These are phyloP conservation scores for Apotomis turbidana DNA, from an alignment of 2,888 invertebrate genomes.

Conservation along the genomic window DNA sequence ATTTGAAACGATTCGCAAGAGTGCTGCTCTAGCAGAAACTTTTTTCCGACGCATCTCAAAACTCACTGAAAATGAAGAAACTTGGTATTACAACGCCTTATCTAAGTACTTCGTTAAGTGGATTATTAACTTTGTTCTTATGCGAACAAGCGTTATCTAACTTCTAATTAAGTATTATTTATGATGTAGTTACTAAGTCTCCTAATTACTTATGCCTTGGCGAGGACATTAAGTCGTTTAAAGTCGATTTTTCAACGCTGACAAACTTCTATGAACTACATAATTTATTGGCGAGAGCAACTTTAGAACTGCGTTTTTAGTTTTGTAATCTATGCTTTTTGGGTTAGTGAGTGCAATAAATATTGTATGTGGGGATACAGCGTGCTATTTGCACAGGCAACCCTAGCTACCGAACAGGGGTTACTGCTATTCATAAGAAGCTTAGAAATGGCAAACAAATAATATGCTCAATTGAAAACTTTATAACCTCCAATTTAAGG, in stretches of 20 bases:
- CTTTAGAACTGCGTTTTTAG: conserved; percentile 52
- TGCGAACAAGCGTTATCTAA: conserved; percentile 51
- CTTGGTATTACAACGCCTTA: conserved; percentile 39
- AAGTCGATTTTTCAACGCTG: conserved; percentile 46
- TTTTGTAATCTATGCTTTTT: conserved; percentile 68
- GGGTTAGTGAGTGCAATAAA: conserved; percentile 69
- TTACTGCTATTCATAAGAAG: conserved; percentile 73
- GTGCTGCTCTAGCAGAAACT: conserved; percentile 25
- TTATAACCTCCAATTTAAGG: conserved; percentile 48
- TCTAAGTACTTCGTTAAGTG: conserved; percentile 46
- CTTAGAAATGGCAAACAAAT: conserved; percentile 62
- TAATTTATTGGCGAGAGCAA: conserved; percentile 58
- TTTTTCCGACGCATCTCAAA: conserved; percentile 38
- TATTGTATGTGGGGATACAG: conserved; percentile 72
- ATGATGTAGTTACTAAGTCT: conserved; percentile 52
- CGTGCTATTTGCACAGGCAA: conserved; percentile 75
- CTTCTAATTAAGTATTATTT: conserved; percentile 58
- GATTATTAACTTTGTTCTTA: conserved; percentile 53
- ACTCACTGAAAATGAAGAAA: conserved; percentile 49
- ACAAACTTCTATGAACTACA: conserved; percentile 43
- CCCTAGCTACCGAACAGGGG: conserved; percentile 64
- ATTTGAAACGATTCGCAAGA: conserved; percentile 36
- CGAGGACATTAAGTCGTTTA: conserved; percentile 50
- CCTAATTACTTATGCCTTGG: conserved; percentile 49
- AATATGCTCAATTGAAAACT: conserved; percentile 53